Evolutionary conservation across 2,888 invertebrate genomes (phyloP).

Genomic region (Thecophora atra): DNA sequence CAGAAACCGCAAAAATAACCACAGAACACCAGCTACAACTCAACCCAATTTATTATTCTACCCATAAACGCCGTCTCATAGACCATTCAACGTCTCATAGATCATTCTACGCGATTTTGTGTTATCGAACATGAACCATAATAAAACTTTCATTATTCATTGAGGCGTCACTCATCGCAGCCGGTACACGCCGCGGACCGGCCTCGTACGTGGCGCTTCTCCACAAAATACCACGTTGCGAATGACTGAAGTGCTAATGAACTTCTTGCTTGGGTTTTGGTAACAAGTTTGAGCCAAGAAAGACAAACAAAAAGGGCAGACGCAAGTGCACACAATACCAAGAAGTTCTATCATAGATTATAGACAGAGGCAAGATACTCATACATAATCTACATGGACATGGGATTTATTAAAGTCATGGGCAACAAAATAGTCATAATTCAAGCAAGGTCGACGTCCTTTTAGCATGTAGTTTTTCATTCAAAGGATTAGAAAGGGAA

Average conservation of each 20-base stretch:
- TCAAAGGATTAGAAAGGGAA: too few species aligned
- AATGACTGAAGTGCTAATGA: constrained; percentile 12
- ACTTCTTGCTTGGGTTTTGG: neutral
- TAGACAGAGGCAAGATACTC: neutral
- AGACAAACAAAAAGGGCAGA: neutral
- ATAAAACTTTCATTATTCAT: constrained; percentile 5
- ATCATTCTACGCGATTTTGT: neutral
- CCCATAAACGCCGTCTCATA: neutral
- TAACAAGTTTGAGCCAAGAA: neutral
- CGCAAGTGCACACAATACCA: neutral
- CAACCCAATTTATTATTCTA: neutral
- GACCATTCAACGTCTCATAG: neutral
- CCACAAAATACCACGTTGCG: neutral
- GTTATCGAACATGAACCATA: neutral
- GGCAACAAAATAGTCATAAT: neutral
- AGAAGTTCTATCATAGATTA: too few species aligned
- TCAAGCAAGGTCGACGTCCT: too few species aligned
- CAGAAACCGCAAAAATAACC: too few species aligned
- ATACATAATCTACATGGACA: too few species aligned
- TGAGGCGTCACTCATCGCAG: neutral
- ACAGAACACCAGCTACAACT: too few species aligned
- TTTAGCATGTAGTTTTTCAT: too few species aligned
- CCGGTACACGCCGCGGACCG: too few species aligned
- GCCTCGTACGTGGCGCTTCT: too few species aligned
- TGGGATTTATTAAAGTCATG: neutral